phyloP scores from a whole-genome alignment of 1,140 invertebrate genomes.

The Scaptomyza pallida region DNA sequence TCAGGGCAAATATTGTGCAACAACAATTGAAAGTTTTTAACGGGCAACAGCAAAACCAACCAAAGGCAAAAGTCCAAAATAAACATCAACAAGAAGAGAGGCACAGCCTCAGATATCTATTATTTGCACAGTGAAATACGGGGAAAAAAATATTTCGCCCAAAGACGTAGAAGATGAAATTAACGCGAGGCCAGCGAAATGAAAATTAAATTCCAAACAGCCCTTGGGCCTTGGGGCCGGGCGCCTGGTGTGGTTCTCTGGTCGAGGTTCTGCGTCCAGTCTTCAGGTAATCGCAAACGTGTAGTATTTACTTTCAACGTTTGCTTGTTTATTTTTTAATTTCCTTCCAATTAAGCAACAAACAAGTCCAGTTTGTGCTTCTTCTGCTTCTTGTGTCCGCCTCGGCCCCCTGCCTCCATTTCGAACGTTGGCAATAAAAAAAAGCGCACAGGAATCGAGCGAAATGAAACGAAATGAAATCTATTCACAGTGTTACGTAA shows the following conservation, averaged over 20 bases:
- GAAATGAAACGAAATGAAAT: slow-evolving; percentile 64
- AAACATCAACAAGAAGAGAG: slow-evolving; percentile 40
- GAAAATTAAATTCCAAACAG: slow-evolving; percentile 81
- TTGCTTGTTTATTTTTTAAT: slow-evolving; percentile 82
- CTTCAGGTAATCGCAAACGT: slow-evolving; percentile 74
- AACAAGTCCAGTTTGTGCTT: slow-evolving; percentile 58
- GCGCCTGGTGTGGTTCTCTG: too few relatives aligned
- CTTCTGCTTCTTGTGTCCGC: too few relatives aligned
- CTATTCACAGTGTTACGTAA: slow-evolving; percentile 57
- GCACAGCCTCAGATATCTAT: slow-evolving; percentile 50
- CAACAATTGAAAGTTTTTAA: slow-evolving; percentile 50
- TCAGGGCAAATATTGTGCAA: slow-evolving; percentile 67
- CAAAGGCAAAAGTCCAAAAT: slow-evolving; percentile 53
- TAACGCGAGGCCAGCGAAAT: slow-evolving; percentile 56
- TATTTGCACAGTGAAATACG: slow-evolving; percentile 68
- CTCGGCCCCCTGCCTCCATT: too few relatives aligned
- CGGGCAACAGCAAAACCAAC: slow-evolving; percentile 10
- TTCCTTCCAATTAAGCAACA: slow-evolving; percentile 82
- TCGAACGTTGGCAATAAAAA: slow-evolving; percentile 43
- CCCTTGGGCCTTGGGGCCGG: slow-evolving; percentile 46
- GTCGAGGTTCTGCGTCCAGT: slow-evolving; percentile 8
- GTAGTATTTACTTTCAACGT: slow-evolving; percentile 78
- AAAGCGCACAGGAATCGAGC: slow-evolving; percentile 27
- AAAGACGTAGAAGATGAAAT: slow-evolving; percentile 71
- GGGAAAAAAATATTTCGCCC: slow-evolving; percentile 9